Evolutionary conservation across 1,140 invertebrate species (phyloP).

Genomic region (Leptoteleia sp.): DNA sequence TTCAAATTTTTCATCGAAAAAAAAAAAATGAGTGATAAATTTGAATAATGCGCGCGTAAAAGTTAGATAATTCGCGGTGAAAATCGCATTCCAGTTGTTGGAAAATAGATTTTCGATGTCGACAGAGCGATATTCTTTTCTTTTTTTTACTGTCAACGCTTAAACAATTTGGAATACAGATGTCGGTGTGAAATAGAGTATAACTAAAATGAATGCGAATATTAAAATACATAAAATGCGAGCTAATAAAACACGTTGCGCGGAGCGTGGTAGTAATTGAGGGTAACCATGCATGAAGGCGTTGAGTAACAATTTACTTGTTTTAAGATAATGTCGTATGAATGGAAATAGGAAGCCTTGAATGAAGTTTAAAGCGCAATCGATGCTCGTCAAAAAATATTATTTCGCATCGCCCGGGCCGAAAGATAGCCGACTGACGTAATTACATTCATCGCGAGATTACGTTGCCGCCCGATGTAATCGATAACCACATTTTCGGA

Average conservation of each 20-base stretch:
- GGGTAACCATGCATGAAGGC: slow-evolving; percentile 62
- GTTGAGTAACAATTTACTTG: slow-evolving; percentile 60
- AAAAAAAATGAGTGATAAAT: too few relatives aligned
- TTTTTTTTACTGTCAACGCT: not conserved
- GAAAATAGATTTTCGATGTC: too few relatives aligned
- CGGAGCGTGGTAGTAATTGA: slow-evolving; percentile 55
- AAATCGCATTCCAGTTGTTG: not conserved
- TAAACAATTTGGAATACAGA: slow-evolving; percentile 7
- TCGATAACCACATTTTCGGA: slow-evolving; percentile 55
- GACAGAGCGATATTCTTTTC: too few relatives aligned
- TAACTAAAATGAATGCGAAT: slow-evolving; percentile 20
- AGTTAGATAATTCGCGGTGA: not conserved
- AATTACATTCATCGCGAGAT: slow-evolving; percentile 40
- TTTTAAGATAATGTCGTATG: slow-evolving; percentile 53
- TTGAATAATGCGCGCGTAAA: too few relatives aligned
- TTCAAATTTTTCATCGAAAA: too few relatives aligned
- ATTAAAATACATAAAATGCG: slow-evolving; percentile 42
- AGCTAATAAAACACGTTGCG: slow-evolving; percentile 53
- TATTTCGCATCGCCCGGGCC: slow-evolving; percentile 1
- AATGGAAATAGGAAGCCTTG: slow-evolving; percentile 54
- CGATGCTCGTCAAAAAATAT: slow-evolving; percentile 36
- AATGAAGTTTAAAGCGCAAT: slow-evolving; percentile 46
- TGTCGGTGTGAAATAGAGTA: slow-evolving; percentile 21
- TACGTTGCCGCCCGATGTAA: slow-evolving; percentile 17
- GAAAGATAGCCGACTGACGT: slow-evolving; percentile 20